A percentile compares a stretch with the other conserved stretches of the same genome.
These are phyloP conservation scores for Holocentrus rufus DNA, from an alignment of 2,797 vertebrate genomes.

Conservation along the genomic window DNA sequence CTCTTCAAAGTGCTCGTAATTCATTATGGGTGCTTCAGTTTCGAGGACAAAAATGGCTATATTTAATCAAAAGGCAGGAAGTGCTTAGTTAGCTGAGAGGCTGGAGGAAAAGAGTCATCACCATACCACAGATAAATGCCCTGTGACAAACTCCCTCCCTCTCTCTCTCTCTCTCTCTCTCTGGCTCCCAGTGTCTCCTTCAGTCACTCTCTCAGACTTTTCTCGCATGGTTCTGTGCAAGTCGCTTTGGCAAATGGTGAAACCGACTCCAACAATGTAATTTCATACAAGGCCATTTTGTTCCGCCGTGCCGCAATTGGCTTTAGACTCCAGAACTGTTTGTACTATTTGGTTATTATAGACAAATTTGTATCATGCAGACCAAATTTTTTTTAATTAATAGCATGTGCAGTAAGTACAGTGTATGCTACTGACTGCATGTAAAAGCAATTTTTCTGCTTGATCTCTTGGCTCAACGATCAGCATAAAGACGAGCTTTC, in stretches of 20 bases:
- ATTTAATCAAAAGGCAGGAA: slow-evolving; percentile 75
- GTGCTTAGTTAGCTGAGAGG: slow-evolving; percentile 72
- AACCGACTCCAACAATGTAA: slow-evolving; percentile 34
- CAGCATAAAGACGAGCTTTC: slow-evolving; percentile 65
- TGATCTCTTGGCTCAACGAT: slow-evolving; percentile 66
- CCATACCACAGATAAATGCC: slow-evolving; percentile 78
- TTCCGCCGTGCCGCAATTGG: slow-evolving; percentile 2
- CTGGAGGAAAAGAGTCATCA: slow-evolving; percentile 79
- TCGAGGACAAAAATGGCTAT: slow-evolving; percentile 70
- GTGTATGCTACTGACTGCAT: slow-evolving; percentile 35
- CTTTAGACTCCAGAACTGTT: slow-evolving; percentile 13
- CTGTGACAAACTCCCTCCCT: slow-evolving; percentile 70
- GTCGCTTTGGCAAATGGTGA: slow-evolving; percentile 36
- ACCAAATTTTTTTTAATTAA: slow-evolving; percentile 30
- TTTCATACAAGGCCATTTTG: slow-evolving; percentile 30
- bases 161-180: slow-evolving; percentile 50
- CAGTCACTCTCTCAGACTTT: not conserved
- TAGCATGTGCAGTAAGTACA: slow-evolving; percentile 19
- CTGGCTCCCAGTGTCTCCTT: slow-evolving; percentile 37
- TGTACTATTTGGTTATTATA: slow-evolving; percentile 16
- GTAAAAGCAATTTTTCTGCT: slow-evolving; percentile 65
- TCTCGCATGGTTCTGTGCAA: slow-evolving; percentile 40
- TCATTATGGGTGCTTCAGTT: slow-evolving; percentile 68
- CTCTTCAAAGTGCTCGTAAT: slow-evolving; percentile 68
- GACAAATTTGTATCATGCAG: slow-evolving; percentile 13